Percentiles rank a stretch among this genome's conserved stretches.
phyloP scores from a whole-genome alignment of 2,797 vertebrate genomes.

The Agapornis canus region DNA sequence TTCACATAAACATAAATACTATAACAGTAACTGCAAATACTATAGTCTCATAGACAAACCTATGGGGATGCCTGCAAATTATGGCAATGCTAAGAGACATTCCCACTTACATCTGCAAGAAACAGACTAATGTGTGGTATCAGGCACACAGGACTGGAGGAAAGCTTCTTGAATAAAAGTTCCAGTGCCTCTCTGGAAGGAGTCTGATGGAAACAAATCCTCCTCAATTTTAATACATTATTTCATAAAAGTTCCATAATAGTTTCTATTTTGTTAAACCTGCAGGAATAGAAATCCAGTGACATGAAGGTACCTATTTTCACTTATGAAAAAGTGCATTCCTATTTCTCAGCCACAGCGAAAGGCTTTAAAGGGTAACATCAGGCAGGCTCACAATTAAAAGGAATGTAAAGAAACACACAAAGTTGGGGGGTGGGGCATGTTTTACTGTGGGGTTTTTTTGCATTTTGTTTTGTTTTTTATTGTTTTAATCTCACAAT shows the following conservation, averaged over 20 bases:
- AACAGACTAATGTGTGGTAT: background rate
- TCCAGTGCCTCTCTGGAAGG: background rate
- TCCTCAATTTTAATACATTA: background rate
- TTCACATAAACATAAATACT: background rate
- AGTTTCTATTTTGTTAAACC: background rate
- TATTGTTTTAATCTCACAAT: background rate
- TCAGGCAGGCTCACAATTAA: background rate
- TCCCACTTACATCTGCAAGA: background rate
- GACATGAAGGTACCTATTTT: background rate
- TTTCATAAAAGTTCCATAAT: background rate
- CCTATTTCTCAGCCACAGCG: background rate
- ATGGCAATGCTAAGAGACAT: background rate
- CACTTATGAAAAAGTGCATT: background rate
- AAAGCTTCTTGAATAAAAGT: background rate
- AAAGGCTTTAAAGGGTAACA: background rate
- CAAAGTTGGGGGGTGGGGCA: rapidly evolving
- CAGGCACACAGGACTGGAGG: background rate
- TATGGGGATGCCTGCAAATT: background rate
- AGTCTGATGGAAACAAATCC: background rate
- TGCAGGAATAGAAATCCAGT: background rate
- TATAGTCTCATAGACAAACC: background rate
- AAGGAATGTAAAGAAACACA: background rate
- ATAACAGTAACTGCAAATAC: background rate
- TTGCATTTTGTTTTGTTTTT: too few relatives aligned
- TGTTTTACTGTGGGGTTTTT: too few relatives aligned